These are phyloP conservation scores for Nomada flava DNA, from an alignment of 2,888 invertebrate species.

Conservation along the genomic window DNA sequence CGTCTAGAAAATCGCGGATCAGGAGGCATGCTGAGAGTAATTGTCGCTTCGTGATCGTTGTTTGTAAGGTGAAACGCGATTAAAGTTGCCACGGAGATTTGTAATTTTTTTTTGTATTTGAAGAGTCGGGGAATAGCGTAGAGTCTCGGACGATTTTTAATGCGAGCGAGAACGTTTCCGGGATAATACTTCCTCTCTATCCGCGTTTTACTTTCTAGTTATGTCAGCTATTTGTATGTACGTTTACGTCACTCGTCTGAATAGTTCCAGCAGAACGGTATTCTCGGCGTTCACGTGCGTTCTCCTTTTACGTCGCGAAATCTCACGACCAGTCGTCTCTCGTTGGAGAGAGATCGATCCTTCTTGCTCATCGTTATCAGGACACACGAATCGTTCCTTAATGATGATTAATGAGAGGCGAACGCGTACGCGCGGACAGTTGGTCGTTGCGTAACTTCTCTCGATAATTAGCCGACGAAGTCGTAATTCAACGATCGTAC, in stretches of 20 bases:
- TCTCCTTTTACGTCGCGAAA: slow-evolving; percentile 50
- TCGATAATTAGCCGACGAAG: slow-evolving; percentile 62
- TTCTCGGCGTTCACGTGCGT: slow-evolving; percentile 16
- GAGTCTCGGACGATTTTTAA: neutral
- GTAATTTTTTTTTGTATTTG: slow-evolving; percentile 7
- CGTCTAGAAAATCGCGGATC: slow-evolving; percentile 45
- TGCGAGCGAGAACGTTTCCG: too few species aligned
- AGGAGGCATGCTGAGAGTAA: slow-evolving; percentile 29
- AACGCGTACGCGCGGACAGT: slow-evolving; percentile 8
- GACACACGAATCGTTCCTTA: slow-evolving; percentile 67
- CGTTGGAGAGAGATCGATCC: neutral
- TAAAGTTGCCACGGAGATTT: neutral
- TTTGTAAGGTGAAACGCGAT: slow-evolving; percentile 23
- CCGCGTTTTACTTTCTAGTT: neutral
- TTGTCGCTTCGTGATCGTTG: slow-evolving; percentile 34
- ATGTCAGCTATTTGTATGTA: neutral
- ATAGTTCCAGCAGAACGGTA: neutral
- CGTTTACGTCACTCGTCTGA: slow-evolving; percentile 10
- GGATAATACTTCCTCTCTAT: neutral
- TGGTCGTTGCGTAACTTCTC: slow-evolving; percentile 60
- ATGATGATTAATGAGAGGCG: slow-evolving; percentile 70
- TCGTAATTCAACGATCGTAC: slow-evolving; percentile 51
- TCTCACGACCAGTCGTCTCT: slow-evolving; percentile 4
- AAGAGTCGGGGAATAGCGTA: neutral
- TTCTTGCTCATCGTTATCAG: slow-evolving; percentile 54